phyloP scores from a whole-genome alignment of 2,797 vertebrate species.

The Setipinna tenuifilis region DNA sequence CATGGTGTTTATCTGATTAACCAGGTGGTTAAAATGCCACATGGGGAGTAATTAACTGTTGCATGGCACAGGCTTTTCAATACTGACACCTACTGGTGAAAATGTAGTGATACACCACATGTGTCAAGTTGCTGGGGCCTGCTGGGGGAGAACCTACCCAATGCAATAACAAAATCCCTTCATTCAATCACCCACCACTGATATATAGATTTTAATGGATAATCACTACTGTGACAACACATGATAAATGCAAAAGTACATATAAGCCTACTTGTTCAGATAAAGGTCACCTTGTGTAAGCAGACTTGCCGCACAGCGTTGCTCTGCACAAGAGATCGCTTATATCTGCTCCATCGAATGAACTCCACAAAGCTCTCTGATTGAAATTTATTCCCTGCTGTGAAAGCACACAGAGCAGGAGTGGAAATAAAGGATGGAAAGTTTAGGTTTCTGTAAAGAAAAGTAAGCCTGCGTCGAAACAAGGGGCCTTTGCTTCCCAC shows the following conservation, averaged over 20 bases:
- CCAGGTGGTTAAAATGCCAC: slow-evolving; percentile 15
- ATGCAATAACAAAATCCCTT: neutral
- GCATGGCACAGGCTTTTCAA: neutral
- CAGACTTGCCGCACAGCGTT: neutral
- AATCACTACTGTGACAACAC: neutral
- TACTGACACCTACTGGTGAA: slow-evolving; percentile 7
- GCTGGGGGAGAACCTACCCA: neutral
- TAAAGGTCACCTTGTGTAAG: neutral
- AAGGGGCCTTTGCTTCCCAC: slow-evolving; percentile 51
- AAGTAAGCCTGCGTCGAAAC: slow-evolving; percentile 37
- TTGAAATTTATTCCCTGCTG: slow-evolving; percentile 25
- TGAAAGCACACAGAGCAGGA: neutral
- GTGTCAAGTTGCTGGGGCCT: neutral
- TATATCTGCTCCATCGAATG: neutral
- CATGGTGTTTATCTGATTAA: slow-evolving; percentile 1
- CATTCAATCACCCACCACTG: neutral
- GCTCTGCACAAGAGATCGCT: neutral
- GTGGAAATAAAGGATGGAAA: slow-evolving; percentile 23
- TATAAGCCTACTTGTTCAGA: neutral
- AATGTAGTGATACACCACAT: neutral
- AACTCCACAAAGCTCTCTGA: slow-evolving; percentile 19
- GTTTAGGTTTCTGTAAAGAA: neutral
- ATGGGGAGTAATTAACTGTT: neutral
- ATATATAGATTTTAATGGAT: neutral
- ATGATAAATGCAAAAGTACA: neutral